Conservation (phyloP, 2,888 invertebrate genomes). For the Anthoptus insignis region DNA sequence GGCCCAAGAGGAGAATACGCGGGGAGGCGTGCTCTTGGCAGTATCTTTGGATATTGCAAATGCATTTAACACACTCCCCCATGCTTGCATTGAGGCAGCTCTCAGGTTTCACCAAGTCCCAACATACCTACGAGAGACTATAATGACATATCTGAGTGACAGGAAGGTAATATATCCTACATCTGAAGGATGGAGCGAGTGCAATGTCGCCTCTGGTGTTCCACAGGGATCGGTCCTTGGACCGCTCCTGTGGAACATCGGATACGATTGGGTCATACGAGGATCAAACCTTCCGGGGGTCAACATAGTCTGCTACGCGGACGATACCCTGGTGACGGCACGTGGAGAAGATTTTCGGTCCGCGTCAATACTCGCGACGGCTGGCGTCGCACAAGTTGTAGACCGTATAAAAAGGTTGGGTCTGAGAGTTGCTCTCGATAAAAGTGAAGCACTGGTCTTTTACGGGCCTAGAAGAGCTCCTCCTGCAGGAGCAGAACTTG, state of each 20-base stretch:
- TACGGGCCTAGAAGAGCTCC: too few species aligned
- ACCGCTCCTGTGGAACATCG: conserved; percentile 26
- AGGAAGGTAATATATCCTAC: not conserved
- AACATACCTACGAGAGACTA: not conserved
- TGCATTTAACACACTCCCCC: conserved; percentile 45
- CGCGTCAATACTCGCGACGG: too few species aligned
- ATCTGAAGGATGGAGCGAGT: conserved; percentile 8
- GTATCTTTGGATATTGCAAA: conserved; percentile 47
- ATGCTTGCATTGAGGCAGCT: conserved; percentile 4
- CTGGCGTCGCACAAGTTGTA: too few species aligned
- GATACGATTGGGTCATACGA: conserved; percentile 39
- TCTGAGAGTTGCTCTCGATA: too few species aligned
- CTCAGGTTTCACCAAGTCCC: conserved; percentile 10
- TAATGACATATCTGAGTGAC: not conserved
- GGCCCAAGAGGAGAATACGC: not conserved
- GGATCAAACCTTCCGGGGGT: conserved; percentile 11
- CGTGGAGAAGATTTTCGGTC: too few species aligned
- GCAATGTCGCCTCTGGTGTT: conserved; percentile 10
- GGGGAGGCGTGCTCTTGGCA: conserved; percentile 36
- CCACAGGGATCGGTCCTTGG: conserved; percentile 39
- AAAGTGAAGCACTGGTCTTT: too few species aligned
- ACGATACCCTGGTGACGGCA: too few species aligned
- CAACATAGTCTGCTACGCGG: too few species aligned
- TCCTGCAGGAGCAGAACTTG: too few species aligned
- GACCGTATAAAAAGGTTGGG: too few species aligned